A percentile compares a stretch with the other conserved stretches of the same genome.
phyloP scores from a whole-genome alignment of 2,797 vertebrate species.

The Clamator glandarius region DNA sequence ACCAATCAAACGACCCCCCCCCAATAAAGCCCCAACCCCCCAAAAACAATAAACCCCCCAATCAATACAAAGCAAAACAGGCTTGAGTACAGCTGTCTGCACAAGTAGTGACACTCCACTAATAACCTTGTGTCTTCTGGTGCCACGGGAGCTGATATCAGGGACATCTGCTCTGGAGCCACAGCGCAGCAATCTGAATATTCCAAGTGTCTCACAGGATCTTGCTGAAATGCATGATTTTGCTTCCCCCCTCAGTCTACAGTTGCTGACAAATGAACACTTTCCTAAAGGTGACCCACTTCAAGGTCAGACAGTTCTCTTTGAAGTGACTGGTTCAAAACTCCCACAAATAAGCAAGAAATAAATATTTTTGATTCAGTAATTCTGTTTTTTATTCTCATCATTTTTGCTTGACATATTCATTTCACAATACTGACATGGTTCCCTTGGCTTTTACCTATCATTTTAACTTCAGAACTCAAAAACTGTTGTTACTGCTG shows the following conservation, averaged over 20 bases:
- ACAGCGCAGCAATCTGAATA: neutral
- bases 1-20: neutral
- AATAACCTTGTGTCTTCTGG: neutral
- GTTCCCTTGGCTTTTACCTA: neutral
- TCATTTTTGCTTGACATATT: neutral
- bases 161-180: neutral
- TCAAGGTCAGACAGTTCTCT: neutral
- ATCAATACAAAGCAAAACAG: neutral
- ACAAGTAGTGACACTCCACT: neutral
- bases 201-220: neutral
- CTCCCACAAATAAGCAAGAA: neutral
- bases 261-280: neutral
- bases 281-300: neutral
- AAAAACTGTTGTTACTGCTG: neutral
- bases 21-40: fast-evolving
- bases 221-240: neutral
- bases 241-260: neutral
- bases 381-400: neutral
- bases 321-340: neutral
- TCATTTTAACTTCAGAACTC: neutral
- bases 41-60: neutral
- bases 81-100: neutral
- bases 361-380: neutral
- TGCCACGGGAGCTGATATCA: neutral
- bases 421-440: neutral